Conservation (phyloP, 2,888 invertebrate species). For the Bhutanitis thaidina region DNA sequence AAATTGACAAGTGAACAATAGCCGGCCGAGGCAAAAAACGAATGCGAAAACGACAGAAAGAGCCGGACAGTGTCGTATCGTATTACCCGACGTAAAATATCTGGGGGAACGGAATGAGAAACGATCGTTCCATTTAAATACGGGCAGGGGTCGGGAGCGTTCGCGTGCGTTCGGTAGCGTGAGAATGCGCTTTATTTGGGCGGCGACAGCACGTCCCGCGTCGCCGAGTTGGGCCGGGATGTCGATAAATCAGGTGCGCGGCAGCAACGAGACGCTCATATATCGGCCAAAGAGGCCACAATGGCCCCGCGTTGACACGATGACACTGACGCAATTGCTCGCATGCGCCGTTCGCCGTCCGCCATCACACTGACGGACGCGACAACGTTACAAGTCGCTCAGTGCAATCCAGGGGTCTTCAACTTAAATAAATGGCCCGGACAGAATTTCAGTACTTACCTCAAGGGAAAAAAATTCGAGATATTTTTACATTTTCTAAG, state of each 20-base stretch:
- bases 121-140: constrained; percentile 76
- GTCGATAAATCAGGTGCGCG: constrained; percentile 73
- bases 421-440: neutral
- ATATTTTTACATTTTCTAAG: too few relatives aligned
- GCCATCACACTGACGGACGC: constrained; percentile 41
- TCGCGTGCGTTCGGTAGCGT: constrained; percentile 78
- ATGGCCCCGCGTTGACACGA: constrained; percentile 63
- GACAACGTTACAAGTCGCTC: constrained; percentile 38
- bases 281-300: constrained; percentile 65
- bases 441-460: too few relatives aligned
- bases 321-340: constrained; percentile 73
- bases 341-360: constrained; percentile 60
- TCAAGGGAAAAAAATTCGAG: too few relatives aligned
- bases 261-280: constrained; percentile 53
- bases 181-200: constrained; percentile 77
- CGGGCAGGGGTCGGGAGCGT: constrained; percentile 65
- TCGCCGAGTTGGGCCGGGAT: constrained; percentile 45
- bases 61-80: constrained; percentile 80
- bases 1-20: constrained; percentile 81
- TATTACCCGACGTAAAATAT: constrained; percentile 79
- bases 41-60: constrained; percentile 72
- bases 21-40: constrained; percentile 52
- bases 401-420: constrained; percentile 36
- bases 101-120: constrained; percentile 78
- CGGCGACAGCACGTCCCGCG: constrained; percentile 59